Evolutionary conservation across 2,113 vertebrate genomes (phyloP).

Genomic region (Gymnorhina tibicen): DNA sequence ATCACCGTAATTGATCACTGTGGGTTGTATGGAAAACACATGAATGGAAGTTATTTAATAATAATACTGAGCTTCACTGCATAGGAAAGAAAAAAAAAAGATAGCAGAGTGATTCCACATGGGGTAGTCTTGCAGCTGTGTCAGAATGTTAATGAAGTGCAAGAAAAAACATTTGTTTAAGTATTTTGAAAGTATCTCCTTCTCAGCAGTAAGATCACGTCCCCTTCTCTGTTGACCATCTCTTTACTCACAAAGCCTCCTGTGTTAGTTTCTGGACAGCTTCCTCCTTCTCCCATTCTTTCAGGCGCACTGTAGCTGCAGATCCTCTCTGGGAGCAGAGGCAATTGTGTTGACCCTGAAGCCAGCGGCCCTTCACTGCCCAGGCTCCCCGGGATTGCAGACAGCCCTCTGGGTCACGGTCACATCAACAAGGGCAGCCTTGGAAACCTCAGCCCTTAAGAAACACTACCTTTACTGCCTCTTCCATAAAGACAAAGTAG

Average conservation of each 20-base stretch:
- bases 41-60: constrained; percentile 39
- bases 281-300: neutral
- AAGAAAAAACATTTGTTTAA: constrained; percentile 53
- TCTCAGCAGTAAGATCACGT: constrained; percentile 6
- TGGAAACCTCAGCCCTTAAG: neutral
- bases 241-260: neutral
- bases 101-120: constrained; percentile 35
- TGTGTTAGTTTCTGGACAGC: neutral
- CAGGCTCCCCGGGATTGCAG: neutral
- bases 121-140: constrained; percentile 24
- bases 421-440: neutral
- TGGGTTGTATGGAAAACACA: constrained; percentile 1
- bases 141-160: constrained; percentile 58
- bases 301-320: neutral
- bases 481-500: neutral
- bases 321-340: neutral
- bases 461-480: neutral
- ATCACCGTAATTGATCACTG: constrained; percentile 19
- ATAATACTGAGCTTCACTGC: neutral
- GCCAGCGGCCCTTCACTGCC: neutral
- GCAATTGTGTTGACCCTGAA: neutral
- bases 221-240: neutral
- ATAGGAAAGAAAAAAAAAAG: neutral
- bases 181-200: constrained; percentile 30
- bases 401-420: neutral